These are phyloP conservation scores for Vanessa atalanta DNA, from an alignment of 1,140 invertebrate species.

Conservation along the genomic window DNA sequence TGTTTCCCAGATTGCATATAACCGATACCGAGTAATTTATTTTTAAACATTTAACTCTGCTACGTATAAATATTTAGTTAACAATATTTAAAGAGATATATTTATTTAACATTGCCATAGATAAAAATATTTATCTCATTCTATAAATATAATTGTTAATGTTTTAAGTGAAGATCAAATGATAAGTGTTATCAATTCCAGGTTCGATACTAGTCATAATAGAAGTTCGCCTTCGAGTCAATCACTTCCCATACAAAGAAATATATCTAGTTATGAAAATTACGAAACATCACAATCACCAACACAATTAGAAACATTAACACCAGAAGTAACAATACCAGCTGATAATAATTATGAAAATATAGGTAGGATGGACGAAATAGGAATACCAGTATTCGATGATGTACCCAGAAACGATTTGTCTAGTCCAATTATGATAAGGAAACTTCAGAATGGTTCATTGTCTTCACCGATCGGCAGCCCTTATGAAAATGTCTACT, in stretches of 20 bases:
- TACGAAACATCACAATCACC: conserved; percentile 53
- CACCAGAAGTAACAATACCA: conserved; percentile 63
- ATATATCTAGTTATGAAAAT: conserved; percentile 79
- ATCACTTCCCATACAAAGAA: conserved; percentile 63
- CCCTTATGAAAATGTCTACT: conserved; percentile 81
- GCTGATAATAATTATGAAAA: conserved; percentile 71
- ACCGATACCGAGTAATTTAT: no score
- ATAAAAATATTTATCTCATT: not conserved
- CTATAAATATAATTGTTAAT: not conserved
- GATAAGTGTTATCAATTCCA: conserved; percentile 34
- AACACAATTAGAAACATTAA: conserved; percentile 48
- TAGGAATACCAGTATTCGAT: conserved; percentile 70
- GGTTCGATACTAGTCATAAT: conserved; percentile 77
- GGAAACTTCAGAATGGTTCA: conserved; percentile 57
- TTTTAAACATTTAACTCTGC: no score
- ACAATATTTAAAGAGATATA: no score
- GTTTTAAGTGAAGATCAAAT: not conserved
- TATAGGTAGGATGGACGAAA: conserved; percentile 73
- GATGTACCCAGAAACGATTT: conserved; percentile 63
- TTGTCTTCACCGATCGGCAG: conserved; percentile 65
- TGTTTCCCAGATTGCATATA: no score
- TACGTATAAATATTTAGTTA: no score
- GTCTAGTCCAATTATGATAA: conserved; percentile 77
- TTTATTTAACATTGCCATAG: not conserved
- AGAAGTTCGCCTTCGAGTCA: conserved; percentile 54